Evolutionary conservation across 1,140 invertebrate species (phyloP).

Genomic region (Leptopilina clavipes): DNA sequence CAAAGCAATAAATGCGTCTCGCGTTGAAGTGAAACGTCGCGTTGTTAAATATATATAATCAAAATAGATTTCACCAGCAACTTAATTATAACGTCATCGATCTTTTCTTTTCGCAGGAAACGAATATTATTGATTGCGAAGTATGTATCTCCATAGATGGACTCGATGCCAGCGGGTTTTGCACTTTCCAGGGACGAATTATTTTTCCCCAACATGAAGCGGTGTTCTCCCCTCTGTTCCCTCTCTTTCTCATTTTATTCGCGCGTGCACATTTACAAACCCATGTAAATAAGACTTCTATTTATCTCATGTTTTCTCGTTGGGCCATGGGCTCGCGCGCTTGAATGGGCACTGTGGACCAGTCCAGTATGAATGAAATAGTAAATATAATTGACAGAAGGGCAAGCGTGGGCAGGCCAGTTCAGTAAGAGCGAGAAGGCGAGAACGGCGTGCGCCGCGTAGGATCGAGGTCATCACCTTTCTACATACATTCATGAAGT

Average conservation of each 20-base stretch:
- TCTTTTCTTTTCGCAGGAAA: slow-evolving; percentile 51
- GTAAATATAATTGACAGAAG: slow-evolving; percentile 73
- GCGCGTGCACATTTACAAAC: slow-evolving; percentile 38
- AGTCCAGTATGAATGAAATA: slow-evolving; percentile 72
- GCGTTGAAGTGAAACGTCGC: neutral
- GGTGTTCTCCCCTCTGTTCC: too few relatives aligned
- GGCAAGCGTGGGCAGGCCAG: slow-evolving; percentile 70
- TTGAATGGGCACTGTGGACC: slow-evolving; percentile 68
- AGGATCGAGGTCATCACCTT: slow-evolving; percentile 72
- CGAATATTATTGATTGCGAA: slow-evolving; percentile 54
- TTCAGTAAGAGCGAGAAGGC: slow-evolving; percentile 64
- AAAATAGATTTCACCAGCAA: slow-evolving; percentile 11
- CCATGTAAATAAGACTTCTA: slow-evolving; percentile 40
- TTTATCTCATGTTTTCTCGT: slow-evolving; percentile 35
- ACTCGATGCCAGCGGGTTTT: slow-evolving; percentile 48
- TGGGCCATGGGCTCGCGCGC: slow-evolving; percentile 48
- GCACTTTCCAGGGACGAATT: slow-evolving; percentile 54
- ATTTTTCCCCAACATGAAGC: slow-evolving; percentile 41
- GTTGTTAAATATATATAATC: neutral
- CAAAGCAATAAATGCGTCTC: neutral
- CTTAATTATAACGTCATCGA: slow-evolving; percentile 21
- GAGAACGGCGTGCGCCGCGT: slow-evolving; percentile 61
- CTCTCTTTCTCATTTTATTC: neutral
- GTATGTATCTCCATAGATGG: slow-evolving; percentile 55
- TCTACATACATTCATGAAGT: slow-evolving; percentile 57